phyloP scores from a whole-genome alignment of 1,140 invertebrate genomes.

The Coelopa frigida region DNA sequence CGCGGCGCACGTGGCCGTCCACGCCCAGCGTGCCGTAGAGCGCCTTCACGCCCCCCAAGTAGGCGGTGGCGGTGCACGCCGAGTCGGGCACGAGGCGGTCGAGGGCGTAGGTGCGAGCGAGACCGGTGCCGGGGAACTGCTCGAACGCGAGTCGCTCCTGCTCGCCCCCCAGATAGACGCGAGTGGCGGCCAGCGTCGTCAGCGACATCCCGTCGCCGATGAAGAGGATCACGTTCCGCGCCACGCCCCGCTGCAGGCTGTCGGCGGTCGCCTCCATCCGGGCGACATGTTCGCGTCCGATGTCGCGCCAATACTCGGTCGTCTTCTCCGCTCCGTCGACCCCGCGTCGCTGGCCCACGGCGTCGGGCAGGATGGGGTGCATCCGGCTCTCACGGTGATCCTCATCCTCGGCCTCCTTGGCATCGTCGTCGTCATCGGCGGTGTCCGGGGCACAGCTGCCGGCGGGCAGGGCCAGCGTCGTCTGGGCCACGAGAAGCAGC shows the following conservation, averaged over 20 bases:
- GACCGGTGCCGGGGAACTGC: conserved; percentile 59
- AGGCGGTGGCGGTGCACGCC: conserved; percentile 59
- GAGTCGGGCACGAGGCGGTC: conserved; percentile 58
- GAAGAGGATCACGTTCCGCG: conserved; percentile 67
- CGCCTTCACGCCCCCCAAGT: conserved; percentile 72
- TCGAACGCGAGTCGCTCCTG: conserved; percentile 62
- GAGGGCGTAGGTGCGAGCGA: conserved; percentile 74
- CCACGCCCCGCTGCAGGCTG: conserved; percentile 36
- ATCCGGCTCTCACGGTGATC: conserved; percentile 2
- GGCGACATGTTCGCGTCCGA: conserved; percentile 18
- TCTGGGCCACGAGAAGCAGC: no score
- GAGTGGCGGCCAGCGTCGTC: conserved; percentile 58
- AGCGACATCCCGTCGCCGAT: conserved; percentile 72
- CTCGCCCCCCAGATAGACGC: conserved; percentile 57
- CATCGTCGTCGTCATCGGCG: no score
- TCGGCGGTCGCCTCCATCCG: conserved; percentile 22
- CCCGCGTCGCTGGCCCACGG: neutral
- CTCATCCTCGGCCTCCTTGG: conserved; percentile 8
- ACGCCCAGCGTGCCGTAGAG: conserved; percentile 70
- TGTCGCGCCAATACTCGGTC: conserved; percentile 25
- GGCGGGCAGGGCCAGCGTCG: no score
- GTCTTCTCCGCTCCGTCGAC: conserved; percentile 15
- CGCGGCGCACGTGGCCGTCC: conserved; percentile 52
- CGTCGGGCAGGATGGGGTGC: conserved; percentile 1
- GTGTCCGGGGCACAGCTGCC: no score